phyloP scores from a whole-genome alignment of 2,797 vertebrate species.

The Limnodromus scolopaceus region DNA sequence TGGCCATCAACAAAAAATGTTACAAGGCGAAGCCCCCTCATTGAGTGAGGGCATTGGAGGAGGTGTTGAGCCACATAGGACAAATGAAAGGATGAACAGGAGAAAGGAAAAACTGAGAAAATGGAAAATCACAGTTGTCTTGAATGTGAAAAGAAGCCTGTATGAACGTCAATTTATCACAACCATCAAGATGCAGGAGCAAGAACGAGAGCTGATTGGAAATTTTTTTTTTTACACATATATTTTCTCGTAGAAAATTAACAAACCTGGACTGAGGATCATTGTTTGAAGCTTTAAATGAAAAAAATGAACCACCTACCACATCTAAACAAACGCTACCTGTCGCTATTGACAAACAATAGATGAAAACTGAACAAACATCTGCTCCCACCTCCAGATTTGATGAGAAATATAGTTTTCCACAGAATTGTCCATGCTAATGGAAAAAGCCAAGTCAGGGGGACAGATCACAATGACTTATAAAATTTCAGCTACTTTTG shows the following conservation, averaged over 20 bases:
- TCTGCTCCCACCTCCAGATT: not conserved
- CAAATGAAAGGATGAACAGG: not conserved
- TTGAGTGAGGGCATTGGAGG: not conserved
- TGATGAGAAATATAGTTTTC: not conserved
- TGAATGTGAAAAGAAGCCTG: not conserved
- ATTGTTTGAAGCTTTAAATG: not conserved
- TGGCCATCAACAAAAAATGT: not conserved
- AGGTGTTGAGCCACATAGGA: not conserved
- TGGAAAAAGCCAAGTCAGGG: not conserved
- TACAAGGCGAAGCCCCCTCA: not conserved
- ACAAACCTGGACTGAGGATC: not conserved
- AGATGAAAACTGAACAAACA: not conserved
- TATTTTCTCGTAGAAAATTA: not conserved
- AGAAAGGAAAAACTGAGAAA: not conserved
- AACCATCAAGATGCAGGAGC: not conserved
- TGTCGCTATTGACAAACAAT: not conserved
- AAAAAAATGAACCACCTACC: not conserved
- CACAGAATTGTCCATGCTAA: not conserved
- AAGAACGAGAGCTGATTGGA: not conserved
- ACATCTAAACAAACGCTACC: not conserved
- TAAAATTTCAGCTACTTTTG: not conserved
- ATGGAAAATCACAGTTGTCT: not conserved
- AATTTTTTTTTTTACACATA: not conserved
- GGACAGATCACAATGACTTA: not conserved
- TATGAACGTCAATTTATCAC: not conserved